Conservation (phyloP, 2,888 invertebrate species). For the Cordilura impudica region DNA sequence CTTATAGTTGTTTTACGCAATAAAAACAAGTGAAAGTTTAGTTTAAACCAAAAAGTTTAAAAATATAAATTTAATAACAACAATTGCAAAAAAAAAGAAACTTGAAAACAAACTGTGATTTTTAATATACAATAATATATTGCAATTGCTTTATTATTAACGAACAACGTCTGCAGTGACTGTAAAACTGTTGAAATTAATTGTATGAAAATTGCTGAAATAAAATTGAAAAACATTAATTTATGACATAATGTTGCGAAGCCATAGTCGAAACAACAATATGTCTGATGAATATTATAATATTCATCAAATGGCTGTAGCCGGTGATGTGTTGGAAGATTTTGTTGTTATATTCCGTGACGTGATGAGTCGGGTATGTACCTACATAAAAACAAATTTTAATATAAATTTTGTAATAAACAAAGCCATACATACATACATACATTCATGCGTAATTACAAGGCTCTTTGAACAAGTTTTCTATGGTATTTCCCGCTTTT, state of each 20-base stretch:
- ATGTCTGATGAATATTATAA: constrained; percentile 82
- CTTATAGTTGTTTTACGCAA: not conserved
- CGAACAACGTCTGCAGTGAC: constrained; percentile 23
- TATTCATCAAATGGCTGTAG: constrained; percentile 80
- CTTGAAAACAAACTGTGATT: constrained; percentile 53
- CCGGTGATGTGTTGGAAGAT: constrained; percentile 87
- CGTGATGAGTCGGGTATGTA: constrained; percentile 83
- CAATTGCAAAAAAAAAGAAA: constrained; percentile 45
- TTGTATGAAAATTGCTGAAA: constrained; percentile 7
- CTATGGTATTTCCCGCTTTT: not conserved
- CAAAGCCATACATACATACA: too few species aligned
- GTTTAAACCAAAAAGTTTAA: constrained; percentile 31
- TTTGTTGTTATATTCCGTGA: constrained; percentile 85
- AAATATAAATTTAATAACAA: constrained; percentile 27
- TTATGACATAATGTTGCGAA: constrained; percentile 72
- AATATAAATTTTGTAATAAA: not conserved
- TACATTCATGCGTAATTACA: not conserved
- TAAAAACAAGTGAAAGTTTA: constrained; percentile 63
- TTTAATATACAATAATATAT: constrained; percentile 9
- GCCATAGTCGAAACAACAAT: constrained; percentile 74
- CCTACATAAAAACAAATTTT: not conserved
- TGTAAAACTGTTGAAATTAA: constrained; percentile 2
- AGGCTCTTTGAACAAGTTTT: constrained; percentile 2
- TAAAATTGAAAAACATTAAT: constrained; percentile 25
- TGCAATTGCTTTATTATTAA: constrained; percentile 44